Base-by-base conservation (phyloP, 37 sponge, comb jelly and placozoan genomes). In the Ianthella basta region DNA sequence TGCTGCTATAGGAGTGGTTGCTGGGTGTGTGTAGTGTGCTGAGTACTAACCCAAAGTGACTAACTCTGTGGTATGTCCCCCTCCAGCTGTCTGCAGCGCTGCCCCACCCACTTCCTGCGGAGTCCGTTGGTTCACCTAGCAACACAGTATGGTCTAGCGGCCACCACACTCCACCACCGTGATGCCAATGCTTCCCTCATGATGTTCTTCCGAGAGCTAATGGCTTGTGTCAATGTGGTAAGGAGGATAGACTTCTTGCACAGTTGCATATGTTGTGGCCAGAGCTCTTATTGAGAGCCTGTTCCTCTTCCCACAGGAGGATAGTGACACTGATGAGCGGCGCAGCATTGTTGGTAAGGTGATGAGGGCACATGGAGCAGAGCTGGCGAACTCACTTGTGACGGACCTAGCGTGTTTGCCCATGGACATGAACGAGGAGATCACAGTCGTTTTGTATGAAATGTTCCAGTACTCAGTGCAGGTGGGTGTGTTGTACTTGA, bases 141-240 rank as follows among this genome's bases (percentile, higher is more conserved):
- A 13, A 77, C 90, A 8, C 82, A 88, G 81, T 90, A 91, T 65
- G 94, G 86, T 0, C 82, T 93, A 56, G 93, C 91, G 5, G 88
- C 91, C 23, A 73, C 84, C 10, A 82, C 81, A 4, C 60, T 95
- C 36, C 83, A 87, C 65, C 97, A 97, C 79, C 87, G 97, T 77
- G 97, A 97, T 36, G 95, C 97, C 39, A 83, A 86, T 56, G 81
- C 88, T 20, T 92, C 92, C 38, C 80, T 94, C 15, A 88, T 91
- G 88, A 92, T 88, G 86, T 94, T 90, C 72, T 91, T 95, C 82
- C 87, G 83, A 32, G 95, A 92, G 56, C 84, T 95, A 14, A 15
- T 95, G 8, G 78, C 66, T 8, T 73, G 83, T 24, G 37, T 38
- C 30, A 37, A 56, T 25, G 57, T 57, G 57, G 56, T 79, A 12